Evolutionary conservation across 2,113 vertebrate genomes (phyloP), one percentile per base, ranked within the genome.

Genomic region (Prinia subflava): DNA sequence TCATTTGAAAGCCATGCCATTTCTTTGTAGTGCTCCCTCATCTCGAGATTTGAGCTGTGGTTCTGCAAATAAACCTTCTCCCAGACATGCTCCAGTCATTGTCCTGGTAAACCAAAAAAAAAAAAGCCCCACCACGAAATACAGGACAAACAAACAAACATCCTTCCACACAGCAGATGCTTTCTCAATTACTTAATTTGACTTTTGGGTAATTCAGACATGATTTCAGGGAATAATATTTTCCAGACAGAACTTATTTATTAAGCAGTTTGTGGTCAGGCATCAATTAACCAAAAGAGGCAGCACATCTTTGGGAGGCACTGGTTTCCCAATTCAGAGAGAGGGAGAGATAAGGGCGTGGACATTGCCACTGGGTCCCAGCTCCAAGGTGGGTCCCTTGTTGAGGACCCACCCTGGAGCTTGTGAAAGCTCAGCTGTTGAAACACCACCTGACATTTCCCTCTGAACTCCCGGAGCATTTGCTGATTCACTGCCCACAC

Each of bases 401-500:
- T 42, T 62, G 57, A 96, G 97, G 96, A 95, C 94, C 97, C 98
- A 97, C 97, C 96, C 92, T 81, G 39, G 53, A 13, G 75, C 87
- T 98, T 97, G 94, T 96, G 94, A 95, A 97, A 98, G 96, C 93
- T 73, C 1, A 0, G 3, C 89, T 98, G 96, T 97, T 97, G 98
- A 98, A 98, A 99, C 70, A 98, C 93, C 97, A 98, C 98, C 98
- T 98, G 98, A 98, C 97, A 98, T 93, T 97, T 97, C 97, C 97
- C 90, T 85, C 92, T 94, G 73, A 97, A 89, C 96, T 98, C 95
- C 95, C 5, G 15, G 73, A 97, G 97, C 91, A 64, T 97, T 98
- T 98, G 97, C 97, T 98, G 98, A 98, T 98, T 98, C 98, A 98
- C 80, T 97, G 97, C 97, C 97, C 96, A 97, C 95, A 95, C n/a